These are phyloP conservation scores for Pammene fasciana DNA, from an alignment of 2,888 invertebrate genomes.

Conservation along the genomic window DNA sequence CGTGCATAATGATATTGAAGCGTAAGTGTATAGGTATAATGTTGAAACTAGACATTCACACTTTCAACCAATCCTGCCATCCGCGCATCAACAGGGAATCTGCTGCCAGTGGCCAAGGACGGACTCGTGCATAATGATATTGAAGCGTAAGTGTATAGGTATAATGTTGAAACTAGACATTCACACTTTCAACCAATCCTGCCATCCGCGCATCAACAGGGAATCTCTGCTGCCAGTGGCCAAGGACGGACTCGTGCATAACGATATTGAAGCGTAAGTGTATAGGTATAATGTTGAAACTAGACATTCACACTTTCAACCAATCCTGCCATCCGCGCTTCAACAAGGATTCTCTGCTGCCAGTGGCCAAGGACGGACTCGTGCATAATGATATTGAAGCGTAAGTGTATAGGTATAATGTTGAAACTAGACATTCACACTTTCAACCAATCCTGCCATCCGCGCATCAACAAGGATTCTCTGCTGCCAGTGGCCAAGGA, in stretches of 20 bases:
- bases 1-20: not conserved
- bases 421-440: not conserved
- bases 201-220: no score
- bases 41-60: not conserved
- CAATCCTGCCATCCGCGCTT: no score
- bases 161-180: conserved; percentile 86
- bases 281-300: conserved; percentile 79
- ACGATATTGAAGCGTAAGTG: conserved; percentile 90
- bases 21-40: not conserved
- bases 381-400: conserved; percentile 92
- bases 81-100: not conserved
- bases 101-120: not conserved
- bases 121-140: not conserved
- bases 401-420: conserved; percentile 64
- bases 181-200: no score
- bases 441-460: no score
- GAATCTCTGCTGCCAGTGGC: no score
- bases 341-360: not conserved
- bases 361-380: no score
- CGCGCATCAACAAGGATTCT: no score
- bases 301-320: conserved; percentile 76
- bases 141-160: not conserved
- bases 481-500: no score
- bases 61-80: not conserved
- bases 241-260: no score